A percentile compares a stretch with the other conserved stretches of the same genome.
Evolutionary conservation across 2,888 invertebrate genomes (phyloP).

Genomic region (Leucophenga montana): DNA sequence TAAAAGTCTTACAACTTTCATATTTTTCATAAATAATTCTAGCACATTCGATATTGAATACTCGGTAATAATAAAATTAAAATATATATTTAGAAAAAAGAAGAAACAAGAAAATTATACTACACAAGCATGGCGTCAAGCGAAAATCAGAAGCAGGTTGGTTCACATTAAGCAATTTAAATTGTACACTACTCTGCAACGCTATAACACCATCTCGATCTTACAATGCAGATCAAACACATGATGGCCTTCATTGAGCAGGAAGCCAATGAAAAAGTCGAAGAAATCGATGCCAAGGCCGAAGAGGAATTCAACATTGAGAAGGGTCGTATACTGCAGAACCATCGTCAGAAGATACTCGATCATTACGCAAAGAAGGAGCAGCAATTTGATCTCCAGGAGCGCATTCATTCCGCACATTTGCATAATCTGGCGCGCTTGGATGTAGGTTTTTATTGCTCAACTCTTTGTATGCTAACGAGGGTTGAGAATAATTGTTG

Average conservation of each 20-base stretch:
- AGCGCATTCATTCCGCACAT: constrained; percentile 99
- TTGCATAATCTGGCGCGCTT: constrained; percentile 98
- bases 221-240: constrained; percentile 89
- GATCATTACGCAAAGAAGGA: constrained; percentile 99
- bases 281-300: constrained; percentile 99
- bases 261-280: constrained; percentile 99
- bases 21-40: too few species aligned
- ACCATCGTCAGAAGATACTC: constrained; percentile 99
- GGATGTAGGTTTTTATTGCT: constrained; percentile 73
- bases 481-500: too few species aligned
- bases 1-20: too few species aligned
- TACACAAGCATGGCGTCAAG: too few species aligned
- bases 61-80: too few species aligned
- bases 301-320: constrained; percentile 99
- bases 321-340: constrained; percentile 98
- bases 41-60: too few species aligned
- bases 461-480: background rate
- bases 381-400: constrained; percentile 98
- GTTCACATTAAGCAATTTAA: constrained; percentile 19
- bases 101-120: too few species aligned
- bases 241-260: constrained; percentile 99
- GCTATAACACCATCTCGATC: too few species aligned
- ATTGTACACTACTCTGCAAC: background rate
- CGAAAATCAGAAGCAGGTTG: constrained; percentile 28
- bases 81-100: too few species aligned